Percentiles rank a stretch among this genome's conserved stretches.
Conservation (phyloP, 2,797 vertebrate species). For the Sebastes taczanowskii region DNA sequence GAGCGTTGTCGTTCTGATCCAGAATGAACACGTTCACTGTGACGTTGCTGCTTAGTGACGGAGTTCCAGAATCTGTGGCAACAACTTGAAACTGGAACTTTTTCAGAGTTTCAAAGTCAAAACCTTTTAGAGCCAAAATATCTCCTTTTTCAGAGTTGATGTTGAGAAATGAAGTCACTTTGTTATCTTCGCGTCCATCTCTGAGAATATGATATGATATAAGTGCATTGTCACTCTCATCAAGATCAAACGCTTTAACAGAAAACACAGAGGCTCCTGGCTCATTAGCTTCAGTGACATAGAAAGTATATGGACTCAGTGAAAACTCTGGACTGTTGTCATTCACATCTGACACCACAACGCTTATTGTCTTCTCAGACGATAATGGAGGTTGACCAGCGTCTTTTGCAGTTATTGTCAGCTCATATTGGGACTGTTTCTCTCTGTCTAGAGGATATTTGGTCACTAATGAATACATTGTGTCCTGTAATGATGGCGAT, state of each 20-base stretch:
- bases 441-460: conserved; percentile 56
- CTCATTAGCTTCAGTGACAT: conserved; percentile 62
- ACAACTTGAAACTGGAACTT: too few species aligned
- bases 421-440: conserved; percentile 26
- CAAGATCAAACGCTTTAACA: conserved; percentile 60
- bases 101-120: too few species aligned
- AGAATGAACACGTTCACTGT: too few species aligned
- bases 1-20: too few species aligned
- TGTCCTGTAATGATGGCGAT: conserved; percentile 48
- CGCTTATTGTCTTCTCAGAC: conserved; percentile 51
- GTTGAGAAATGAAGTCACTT: background rate
- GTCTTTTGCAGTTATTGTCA: conserved; percentile 59
- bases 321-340: conserved; percentile 66
- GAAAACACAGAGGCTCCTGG: conserved; percentile 47
- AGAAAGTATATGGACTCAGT: conserved; percentile 57
- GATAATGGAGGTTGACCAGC: conserved; percentile 52
- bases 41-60: too few species aligned
- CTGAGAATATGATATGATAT: conserved; percentile 61
- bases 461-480: conserved; percentile 60
- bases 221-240: conserved; percentile 7
- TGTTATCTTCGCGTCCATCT: background rate
- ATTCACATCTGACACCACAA: conserved; percentile 66
- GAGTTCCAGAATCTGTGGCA: too few species aligned
- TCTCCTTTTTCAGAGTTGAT: background rate
- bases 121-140: too few species aligned